Evolutionary conservation across 2,888 invertebrate species (phyloP).

Genomic region (Acanthosoma haemorrhoidale): DNA sequence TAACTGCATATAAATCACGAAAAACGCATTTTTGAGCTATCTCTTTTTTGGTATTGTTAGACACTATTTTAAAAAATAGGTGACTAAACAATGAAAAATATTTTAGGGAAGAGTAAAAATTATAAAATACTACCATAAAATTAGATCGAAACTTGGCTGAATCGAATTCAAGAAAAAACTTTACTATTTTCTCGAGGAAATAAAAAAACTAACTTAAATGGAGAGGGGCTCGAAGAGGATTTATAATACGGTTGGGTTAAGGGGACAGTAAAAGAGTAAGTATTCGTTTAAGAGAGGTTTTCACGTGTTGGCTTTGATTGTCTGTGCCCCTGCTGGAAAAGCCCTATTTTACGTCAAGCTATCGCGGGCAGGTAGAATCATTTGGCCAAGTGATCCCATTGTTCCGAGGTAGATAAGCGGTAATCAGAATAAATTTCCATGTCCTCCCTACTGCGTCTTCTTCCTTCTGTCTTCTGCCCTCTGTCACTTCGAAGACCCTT

Average conservation of each 20-base stretch:
- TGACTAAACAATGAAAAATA: no score
- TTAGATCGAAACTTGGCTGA: no score
- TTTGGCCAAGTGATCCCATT: slow-evolving; percentile 27
- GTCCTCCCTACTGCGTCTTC: slow-evolving; percentile 14
- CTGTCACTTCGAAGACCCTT: neutral
- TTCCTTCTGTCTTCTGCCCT: slow-evolving; percentile 10
- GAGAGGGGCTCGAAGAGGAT: neutral
- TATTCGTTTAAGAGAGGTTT: slow-evolving; percentile 10
- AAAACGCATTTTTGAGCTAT: no score
- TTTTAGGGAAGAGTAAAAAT: no score
- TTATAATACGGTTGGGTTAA: neutral
- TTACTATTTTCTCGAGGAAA: neutral
- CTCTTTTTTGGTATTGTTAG: no score
- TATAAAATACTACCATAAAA: no score
- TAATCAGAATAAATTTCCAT: slow-evolving; percentile 32
- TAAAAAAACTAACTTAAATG: neutral
- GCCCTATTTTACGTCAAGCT: slow-evolving; percentile 29
- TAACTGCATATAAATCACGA: no score
- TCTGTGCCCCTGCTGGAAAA: slow-evolving; percentile 3
- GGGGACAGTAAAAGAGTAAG: slow-evolving; percentile 2
- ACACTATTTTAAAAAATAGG: no score
- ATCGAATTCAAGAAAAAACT: no score
- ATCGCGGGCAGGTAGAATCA: slow-evolving; percentile 4
- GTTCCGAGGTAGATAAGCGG: slow-evolving; percentile 18
- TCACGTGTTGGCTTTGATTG: neutral